Base-by-base conservation (phyloP, 1,140 invertebrate genomes). In the Littorina saxatilis region DNA sequence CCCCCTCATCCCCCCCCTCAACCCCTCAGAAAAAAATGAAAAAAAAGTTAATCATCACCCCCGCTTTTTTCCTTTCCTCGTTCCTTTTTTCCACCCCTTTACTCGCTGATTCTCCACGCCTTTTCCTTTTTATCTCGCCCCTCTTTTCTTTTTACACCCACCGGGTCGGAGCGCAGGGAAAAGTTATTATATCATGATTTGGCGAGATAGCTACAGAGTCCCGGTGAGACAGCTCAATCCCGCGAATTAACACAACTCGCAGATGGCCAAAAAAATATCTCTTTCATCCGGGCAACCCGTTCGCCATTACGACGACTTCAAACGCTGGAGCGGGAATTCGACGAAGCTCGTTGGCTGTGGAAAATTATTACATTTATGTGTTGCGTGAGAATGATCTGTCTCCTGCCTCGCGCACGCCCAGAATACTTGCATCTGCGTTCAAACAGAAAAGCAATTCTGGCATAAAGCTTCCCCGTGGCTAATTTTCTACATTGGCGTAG, bases 381-480 rank as follows among this genome's bases (percentile, higher is more conserved):
- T 78, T 63, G 75, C 75, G 75, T 78, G 75, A 78, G 75, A 78
- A 78, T 58, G 39, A 78, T 58, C 39, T 78, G 37, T 58, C 58
- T 78, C 75, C 75, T 78, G 75, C 35, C 58, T 63, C 32, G 75
- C 75, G 47, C 74, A 50, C 66, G 43, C 58, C 63, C 70, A 40
- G 75, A 78, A 78, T 78, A 78, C 23, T 78, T 78, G 75, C 75
- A 78, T 78, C 58, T 78, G 55, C 39, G 52, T 55, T 78, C 75
- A 78, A 78, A 66, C 75, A 78, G 58, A 78, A 78, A 78, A 78
- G 75, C 75, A 78, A 78, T 78, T 63, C 55, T 63, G 35, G 58
- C 75, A 43, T 78, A 63, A 63, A 66, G 75, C 63, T 63, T 58
- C 75, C 75, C 75, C 55, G 75, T 39, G 37, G 75, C 75, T 78